Percentiles rank a stretch among this genome's conserved stretches.
These are phyloP conservation scores for Nebria brevicollis DNA, from an alignment of 2,888 invertebrate species.

Conservation along the genomic window DNA sequence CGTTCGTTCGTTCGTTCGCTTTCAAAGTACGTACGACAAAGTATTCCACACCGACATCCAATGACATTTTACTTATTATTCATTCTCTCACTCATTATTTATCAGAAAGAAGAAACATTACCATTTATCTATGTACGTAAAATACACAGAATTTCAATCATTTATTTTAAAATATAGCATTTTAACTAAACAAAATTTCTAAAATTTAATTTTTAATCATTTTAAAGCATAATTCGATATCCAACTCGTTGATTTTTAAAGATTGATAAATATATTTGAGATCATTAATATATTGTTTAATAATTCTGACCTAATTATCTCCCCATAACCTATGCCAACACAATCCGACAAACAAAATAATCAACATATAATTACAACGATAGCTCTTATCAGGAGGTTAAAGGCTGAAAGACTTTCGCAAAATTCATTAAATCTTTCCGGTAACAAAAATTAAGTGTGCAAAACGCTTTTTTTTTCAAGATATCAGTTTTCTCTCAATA, in stretches of 20 bases:
- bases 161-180: too few relatives aligned
- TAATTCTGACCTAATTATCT: background rate
- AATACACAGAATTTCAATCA: too few relatives aligned
- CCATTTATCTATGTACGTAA: too few relatives aligned
- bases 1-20: background rate
- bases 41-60: background rate
- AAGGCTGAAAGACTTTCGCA: background rate
- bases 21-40: background rate
- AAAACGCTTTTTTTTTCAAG: background rate
- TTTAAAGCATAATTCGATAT: too few relatives aligned
- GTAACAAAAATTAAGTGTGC: background rate
- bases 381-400: background rate
- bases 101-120: too few relatives aligned
- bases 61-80: background rate
- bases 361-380: background rate
- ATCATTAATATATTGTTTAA: background rate
- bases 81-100: background rate
- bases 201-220: too few relatives aligned
- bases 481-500: too few relatives aligned
- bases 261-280: background rate
- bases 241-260: too few relatives aligned
- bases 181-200: too few relatives aligned
- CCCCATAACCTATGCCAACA: background rate
- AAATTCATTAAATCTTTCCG: slow-evolving; percentile 1
- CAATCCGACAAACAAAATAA: background rate